A percentile compares a stretch with the other conserved stretches of the same genome.
Conservation (phyloP, 2,113 vertebrate genomes). For the Lepisosteus osseus region DNA sequence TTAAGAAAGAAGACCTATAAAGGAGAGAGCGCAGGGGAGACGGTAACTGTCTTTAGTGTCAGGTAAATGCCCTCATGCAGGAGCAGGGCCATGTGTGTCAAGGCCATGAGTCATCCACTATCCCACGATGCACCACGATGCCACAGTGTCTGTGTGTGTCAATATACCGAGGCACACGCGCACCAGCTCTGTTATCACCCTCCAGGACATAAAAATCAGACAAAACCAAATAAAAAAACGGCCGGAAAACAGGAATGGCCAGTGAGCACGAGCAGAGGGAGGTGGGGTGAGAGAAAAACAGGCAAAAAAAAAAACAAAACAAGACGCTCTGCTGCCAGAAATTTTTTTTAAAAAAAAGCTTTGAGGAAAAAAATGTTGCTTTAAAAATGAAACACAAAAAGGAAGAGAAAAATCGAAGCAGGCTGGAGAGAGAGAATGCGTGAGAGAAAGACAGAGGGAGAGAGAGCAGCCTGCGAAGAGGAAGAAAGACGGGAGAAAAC, state of each 20-base stretch:
- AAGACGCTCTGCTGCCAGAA: constrained; percentile 3
- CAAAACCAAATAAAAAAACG: constrained; percentile 27
- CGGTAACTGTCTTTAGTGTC: constrained; percentile 13
- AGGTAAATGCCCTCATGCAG: constrained; percentile 60
- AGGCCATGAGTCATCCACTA: constrained; percentile 62
- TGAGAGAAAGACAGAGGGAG: constrained; percentile 43
- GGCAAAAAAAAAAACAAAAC: constrained; percentile 10
- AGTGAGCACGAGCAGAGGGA: constrained; percentile 8
- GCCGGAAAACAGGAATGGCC: neutral
- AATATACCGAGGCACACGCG: constrained; percentile 43
- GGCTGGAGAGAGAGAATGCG: constrained; percentile 8
- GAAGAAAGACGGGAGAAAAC: constrained; percentile 25
- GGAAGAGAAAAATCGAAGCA: neutral
- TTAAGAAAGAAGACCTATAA: no score
- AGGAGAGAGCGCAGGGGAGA: no score
- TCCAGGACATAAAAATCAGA: constrained; percentile 36
- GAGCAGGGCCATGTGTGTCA: constrained; percentile 51
- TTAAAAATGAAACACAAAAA: neutral
- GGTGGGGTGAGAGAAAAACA: constrained; percentile 4
- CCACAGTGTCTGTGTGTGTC: constrained; percentile 42
- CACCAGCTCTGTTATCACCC: constrained; percentile 45
- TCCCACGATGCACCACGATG: constrained; percentile 79
- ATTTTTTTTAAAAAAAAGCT: neutral
- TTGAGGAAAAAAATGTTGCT: neutral
- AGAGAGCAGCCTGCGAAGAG: constrained; percentile 45